These are phyloP conservation scores for Chirona hameri DNA, from an alignment of 2,888 invertebrate genomes.

Conservation along the genomic window DNA sequence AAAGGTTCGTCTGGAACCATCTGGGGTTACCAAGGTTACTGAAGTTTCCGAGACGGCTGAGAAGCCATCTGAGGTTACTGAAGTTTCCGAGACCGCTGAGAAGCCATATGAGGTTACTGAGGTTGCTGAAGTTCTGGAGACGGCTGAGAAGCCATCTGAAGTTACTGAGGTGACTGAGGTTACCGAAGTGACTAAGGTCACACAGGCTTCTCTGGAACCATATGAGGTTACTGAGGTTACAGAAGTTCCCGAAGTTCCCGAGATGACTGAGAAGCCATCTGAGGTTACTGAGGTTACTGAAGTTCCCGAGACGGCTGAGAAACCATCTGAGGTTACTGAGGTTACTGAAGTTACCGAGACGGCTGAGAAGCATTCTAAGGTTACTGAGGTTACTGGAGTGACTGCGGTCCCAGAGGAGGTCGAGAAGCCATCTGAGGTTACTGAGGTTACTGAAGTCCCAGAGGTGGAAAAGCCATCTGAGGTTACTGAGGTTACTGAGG, in stretches of 20 bases:
- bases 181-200: not conserved
- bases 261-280: not conserved
- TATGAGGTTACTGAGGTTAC: not conserved
- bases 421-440: not conserved
- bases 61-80: no score
- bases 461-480: not conserved
- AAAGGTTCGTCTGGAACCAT: not conserved
- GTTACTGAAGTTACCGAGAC: not conserved
- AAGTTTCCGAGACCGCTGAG: no score
- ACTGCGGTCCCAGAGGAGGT: not conserved
- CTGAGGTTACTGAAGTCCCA: not conserved
- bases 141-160: not conserved
- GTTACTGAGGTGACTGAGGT: not conserved
- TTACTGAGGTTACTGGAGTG: not conserved
- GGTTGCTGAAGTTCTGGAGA: not conserved
- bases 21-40: no score
- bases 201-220: not conserved
- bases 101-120: not conserved
- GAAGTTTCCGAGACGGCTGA: not conserved
- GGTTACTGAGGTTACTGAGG: not conserved
- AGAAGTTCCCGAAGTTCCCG: conserved; percentile 8
- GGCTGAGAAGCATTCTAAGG: conserved; percentile 25
- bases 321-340: not conserved
- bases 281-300: not conserved
- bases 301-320: not conserved